phyloP scores from a whole-genome alignment of 2,888 invertebrate genomes.

The Melikaiella ostensackeni region DNA sequence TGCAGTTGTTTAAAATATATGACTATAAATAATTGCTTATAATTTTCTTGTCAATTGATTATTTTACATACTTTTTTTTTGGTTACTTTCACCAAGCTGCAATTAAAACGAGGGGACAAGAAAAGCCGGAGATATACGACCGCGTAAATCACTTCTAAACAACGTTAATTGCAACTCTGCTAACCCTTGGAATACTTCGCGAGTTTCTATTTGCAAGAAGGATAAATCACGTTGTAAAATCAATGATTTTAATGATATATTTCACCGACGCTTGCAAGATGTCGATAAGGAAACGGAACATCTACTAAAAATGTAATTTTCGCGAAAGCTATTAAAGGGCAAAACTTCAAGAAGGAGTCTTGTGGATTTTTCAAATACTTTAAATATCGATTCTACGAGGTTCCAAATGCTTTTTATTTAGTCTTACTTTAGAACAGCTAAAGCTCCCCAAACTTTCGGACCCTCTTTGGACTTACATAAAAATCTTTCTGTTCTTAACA shows the following conservation, averaged over 20 bases:
- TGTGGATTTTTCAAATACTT: too few relatives aligned
- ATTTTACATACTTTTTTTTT: background rate
- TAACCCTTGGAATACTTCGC: conserved; percentile 28
- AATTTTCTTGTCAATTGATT: conserved; percentile 2
- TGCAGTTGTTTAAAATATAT: background rate
- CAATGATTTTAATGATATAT: conserved; percentile 18
- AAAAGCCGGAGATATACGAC: conserved; percentile 29
- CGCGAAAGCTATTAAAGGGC: too few relatives aligned
- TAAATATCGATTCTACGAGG: too few relatives aligned
- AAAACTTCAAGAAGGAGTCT: too few relatives aligned
- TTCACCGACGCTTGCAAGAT: conserved; percentile 4
- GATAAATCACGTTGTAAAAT: conserved; percentile 29
- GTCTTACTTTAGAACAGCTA: too few relatives aligned
- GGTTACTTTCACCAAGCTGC: background rate
- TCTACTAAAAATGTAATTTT: background rate
- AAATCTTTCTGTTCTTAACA: background rate
- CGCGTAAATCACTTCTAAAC: conserved; percentile 40
- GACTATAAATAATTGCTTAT: conserved; percentile 15
- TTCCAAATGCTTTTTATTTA: too few relatives aligned
- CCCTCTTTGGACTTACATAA: background rate
- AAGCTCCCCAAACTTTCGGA: too few relatives aligned
- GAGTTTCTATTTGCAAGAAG: conserved; percentile 15
- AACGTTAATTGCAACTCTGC: conserved; percentile 33
- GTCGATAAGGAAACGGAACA: background rate
- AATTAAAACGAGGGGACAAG: conserved; percentile 38